Evolutionary conservation across 2,888 invertebrate species (phyloP).

Genomic region (Rugalucina vietnamica): DNA sequence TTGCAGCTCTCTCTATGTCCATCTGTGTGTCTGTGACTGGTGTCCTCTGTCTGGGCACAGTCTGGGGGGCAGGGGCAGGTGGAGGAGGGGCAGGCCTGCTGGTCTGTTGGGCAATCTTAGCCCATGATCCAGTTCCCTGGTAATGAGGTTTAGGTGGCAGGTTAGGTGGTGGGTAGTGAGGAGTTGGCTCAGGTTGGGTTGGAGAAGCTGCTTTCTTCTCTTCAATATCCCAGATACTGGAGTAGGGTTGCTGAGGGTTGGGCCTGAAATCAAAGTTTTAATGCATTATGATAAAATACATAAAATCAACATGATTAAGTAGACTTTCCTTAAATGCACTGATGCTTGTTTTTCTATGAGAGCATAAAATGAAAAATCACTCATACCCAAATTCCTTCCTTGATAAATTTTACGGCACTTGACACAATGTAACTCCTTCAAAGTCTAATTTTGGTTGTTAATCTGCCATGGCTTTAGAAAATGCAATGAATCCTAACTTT

Average conservation of each 20-base stretch:
- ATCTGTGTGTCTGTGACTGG: background rate
- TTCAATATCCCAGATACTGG: slow-evolving; percentile 10
- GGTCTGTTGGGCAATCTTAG: background rate
- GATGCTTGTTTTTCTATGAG: no score
- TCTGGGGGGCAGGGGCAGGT: background rate
- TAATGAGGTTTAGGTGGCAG: background rate
- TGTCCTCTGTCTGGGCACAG: background rate
- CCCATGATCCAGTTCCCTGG: background rate
- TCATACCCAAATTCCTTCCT: no score
- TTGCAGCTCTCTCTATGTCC: background rate
- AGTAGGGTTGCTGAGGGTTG: background rate
- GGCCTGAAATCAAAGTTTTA: no score
- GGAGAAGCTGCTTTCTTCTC: background rate
- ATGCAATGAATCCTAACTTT: no score
- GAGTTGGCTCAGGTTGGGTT: background rate
- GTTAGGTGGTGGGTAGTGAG: background rate
- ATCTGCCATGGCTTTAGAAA: no score
- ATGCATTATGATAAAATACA: no score
- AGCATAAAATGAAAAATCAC: no score
- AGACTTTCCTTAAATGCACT: no score
- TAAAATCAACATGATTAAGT: no score
- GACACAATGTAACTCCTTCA: no score
- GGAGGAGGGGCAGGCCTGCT: background rate
- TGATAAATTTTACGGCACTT: no score
- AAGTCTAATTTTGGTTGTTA: no score